Base-by-base conservation (phyloP, 2,113 vertebrate genomes). In the Clarias macrocephalus region DNA sequence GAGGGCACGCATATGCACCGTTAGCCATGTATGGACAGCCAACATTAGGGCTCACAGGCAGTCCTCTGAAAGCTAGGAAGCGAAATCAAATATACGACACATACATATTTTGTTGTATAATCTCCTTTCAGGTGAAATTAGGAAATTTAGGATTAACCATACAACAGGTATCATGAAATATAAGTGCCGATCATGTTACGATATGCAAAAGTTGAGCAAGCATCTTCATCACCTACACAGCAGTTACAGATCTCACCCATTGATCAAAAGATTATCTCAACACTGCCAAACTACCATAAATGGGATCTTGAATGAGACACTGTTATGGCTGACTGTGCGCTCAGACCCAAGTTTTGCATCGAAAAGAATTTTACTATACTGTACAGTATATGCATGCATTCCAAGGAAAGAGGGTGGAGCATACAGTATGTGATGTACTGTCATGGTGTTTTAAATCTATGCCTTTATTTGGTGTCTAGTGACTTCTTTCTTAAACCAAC, bases 1-100 rank as follows among this genome's bases (percentile, higher is more conserved):
- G 95, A 77, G 95, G 95, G 5, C 93, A 96, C 83, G 96, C 93
- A 37, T 96, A 98, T 57, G 96, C 96, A 73, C 97, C 98, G 37
- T 98, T 97, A 3, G 97, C 96, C 97, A 98, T 95, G 88, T 96
- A 98, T 86, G 97, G 96, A 88, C 97, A 99, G 75, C 96, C 96
- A 2, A 96, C 96, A 23, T 94, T 95, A 87, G 94, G 85, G 19
- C 86, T 94, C 89, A 96, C 96, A 6, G 96, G 96, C 92, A 98
- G 97, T 48, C 97, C 98, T 96, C 96, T 96, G 90, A 97, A 98
- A 0, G 97, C 98, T 99, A 93, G 0, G 1, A 21, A 12, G 21
- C 66, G 19, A 76, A 87, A 56, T 33, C 5, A 54, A 8, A 73
- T 37, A 21, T 3, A 18, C 66, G 48, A 1, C 6, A 42, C 10